phyloP scores from a whole-genome alignment of 2,797 vertebrate genomes.

The Miichthys miiuy region DNA sequence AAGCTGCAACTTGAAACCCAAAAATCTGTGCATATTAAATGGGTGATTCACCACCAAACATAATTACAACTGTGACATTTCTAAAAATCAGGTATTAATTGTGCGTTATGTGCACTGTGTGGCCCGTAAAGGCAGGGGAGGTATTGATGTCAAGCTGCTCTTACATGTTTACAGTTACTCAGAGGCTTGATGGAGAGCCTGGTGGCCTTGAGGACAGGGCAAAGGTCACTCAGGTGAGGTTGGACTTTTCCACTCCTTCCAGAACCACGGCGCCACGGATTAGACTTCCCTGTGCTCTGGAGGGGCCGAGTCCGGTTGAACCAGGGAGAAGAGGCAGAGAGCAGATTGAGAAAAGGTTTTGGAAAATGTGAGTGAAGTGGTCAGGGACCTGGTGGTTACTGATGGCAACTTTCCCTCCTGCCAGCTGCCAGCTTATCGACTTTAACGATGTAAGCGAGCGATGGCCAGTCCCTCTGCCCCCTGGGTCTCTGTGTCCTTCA shows the following conservation, averaged over 20 bases:
- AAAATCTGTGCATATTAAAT: constrained; percentile 49
- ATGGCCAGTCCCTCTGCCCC: constrained; percentile 69
- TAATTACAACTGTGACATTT: constrained; percentile 51
- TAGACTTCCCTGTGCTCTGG: constrained; percentile 37
- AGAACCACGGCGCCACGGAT: constrained; percentile 37
- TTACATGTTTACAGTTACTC: constrained; percentile 30
- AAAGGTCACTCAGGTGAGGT: constrained; percentile 57
- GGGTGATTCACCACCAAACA: constrained; percentile 26
- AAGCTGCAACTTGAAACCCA: constrained; percentile 51
- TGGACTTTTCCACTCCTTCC: constrained; percentile 46
- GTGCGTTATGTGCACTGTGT: constrained; percentile 22
- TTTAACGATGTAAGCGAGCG: constrained; percentile 72
- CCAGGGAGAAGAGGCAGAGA: constrained; percentile 29
- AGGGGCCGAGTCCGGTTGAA: constrained; percentile 32
- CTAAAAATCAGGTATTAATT: constrained; percentile 37
- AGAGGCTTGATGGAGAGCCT: constrained; percentile 27
- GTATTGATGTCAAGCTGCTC: constrained; percentile 13
- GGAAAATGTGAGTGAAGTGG: constrained; percentile 79
- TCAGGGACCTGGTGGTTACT: constrained; percentile 69
- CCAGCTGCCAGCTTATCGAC: constrained; percentile 78
- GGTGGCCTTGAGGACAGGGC: constrained; percentile 25
- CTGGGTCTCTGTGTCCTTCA: constrained; percentile 69
- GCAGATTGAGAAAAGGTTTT: constrained; percentile 55
- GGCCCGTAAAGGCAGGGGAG: constrained; percentile 46
- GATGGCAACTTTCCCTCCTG: constrained; percentile 64